A percentile compares a stretch with the other conserved stretches of the same genome.
Conservation (phyloP, 2,797 vertebrate genomes). For the Clarias laeviceps region DNA sequence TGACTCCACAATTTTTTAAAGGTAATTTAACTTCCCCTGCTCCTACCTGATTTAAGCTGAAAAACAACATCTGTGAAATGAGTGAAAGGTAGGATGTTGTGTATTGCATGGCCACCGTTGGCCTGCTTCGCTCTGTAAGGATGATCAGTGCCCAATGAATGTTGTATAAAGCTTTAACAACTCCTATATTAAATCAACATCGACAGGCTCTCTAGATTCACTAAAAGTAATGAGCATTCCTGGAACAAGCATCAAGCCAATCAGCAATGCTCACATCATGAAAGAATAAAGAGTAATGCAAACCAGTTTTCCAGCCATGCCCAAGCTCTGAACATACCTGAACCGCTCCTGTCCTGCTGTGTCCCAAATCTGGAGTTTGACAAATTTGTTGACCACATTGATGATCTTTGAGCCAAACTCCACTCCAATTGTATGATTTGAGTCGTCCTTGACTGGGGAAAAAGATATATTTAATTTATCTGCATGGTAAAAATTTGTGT, state of each 20-base stretch:
- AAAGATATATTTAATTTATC: neutral
- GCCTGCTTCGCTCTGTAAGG: neutral
- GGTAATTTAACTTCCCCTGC: neutral
- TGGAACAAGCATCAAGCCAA: neutral
- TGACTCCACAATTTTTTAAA: neutral
- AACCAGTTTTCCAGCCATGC: neutral
- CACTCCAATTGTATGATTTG: conserved; percentile 93
- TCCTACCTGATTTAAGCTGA: too few species aligned
- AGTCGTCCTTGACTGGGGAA: conserved; percentile 89
- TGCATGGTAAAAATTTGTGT: neutral
- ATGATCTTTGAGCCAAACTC: conserved; percentile 94
- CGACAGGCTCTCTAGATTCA: neutral
- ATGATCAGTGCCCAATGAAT: neutral
- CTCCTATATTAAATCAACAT: neutral
- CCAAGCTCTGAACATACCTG: conserved; percentile 70
- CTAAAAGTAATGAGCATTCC: neutral
- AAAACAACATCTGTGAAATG: neutral
- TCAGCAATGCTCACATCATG: neutral
- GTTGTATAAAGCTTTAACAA: neutral
- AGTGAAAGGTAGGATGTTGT: neutral
- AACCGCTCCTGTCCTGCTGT: conserved; percentile 92
- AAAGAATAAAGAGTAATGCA: neutral
- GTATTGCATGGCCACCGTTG: neutral
- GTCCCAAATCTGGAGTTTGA: conserved; percentile 95
- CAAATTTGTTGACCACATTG: conserved; percentile 89